These are phyloP conservation scores for Sesia apiformis DNA, from an alignment of 2,888 invertebrate genomes.

Conservation along the genomic window DNA sequence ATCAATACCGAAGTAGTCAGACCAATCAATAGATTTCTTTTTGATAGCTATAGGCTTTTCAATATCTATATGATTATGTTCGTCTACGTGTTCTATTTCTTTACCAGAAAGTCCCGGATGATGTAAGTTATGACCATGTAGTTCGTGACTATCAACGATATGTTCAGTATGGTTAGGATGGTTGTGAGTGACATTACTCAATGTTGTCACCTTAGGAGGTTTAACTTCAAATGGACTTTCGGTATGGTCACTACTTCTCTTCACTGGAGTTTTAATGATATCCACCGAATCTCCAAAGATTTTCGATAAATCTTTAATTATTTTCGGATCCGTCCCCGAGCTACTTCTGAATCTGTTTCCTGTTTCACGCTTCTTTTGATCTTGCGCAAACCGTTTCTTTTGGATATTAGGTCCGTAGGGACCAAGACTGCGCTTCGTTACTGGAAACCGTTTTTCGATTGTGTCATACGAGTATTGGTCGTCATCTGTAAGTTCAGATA, in stretches of 20 bases:
- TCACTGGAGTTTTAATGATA: constrained; percentile 67
- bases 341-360: constrained; percentile 50
- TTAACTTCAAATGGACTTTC: constrained; percentile 39
- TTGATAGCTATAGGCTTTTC: constrained; percentile 74
- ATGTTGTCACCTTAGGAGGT: constrained; percentile 43
- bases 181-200: constrained; percentile 26
- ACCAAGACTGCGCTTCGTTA: constrained; percentile 78
- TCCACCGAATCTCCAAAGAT: constrained; percentile 71
- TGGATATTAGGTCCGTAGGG: constrained; percentile 34
- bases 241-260: constrained; percentile 59
- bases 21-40: constrained; percentile 91
- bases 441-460: constrained; percentile 77
- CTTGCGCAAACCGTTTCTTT: constrained; percentile 42
- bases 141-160: constrained; percentile 40
- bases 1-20: constrained; percentile 90
- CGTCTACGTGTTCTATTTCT: constrained; percentile 20
- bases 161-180: constrained; percentile 19
- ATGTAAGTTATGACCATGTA: constrained; percentile 39
- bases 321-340: constrained; percentile 79
- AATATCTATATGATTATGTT: constrained; percentile 5
- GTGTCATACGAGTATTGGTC: constrained; percentile 55
- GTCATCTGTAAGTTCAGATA: constrained; percentile 51
- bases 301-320: constrained; percentile 79
- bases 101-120: constrained; percentile 40
- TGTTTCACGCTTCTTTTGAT: constrained; percentile 43